Base-by-base conservation (phyloP, 2,888 invertebrate species). In the Tachystola acroxantha region DNA sequence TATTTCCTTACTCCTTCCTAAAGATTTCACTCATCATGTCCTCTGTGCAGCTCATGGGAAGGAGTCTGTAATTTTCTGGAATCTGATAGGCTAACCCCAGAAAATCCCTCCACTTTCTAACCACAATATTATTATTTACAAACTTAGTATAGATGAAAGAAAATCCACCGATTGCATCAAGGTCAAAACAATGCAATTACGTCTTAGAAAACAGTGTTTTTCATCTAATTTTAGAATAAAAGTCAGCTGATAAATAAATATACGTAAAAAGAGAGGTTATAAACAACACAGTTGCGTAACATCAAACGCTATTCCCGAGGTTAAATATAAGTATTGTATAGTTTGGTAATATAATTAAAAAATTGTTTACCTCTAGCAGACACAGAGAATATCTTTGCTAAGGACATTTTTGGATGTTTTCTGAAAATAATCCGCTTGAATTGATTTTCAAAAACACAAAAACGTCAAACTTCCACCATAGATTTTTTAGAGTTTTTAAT, bases 321-420 rank as follows among this genome's bases (percentile, higher is more conserved):
- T 7, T 30, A 27, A 37, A 16, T 9, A 24, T 13, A 25, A 16
- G 10, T 3, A 32, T 11, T 6, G 12, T 7, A 24, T 14, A 29
- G 7, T n/a, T 7, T 7, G 24, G 13, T n/a, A 26, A 2, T 43
- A 1, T n/a, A 24, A 7, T 6, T n/a, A 16, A 3, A 33, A 39
- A 25, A 20, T 30, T 24, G 14, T 39, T 63, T 79, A 87, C 87
- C 86, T 75, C 80, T 59, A 48, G 13, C 70, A 22, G 84, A 69
- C 33, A 88, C 47, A 20, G 89, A 88, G 77, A 88, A 89, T 71
- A 89, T 60, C 75, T 89, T 89, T 27, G 78, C 73, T 46, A 88
- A 56, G 39, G 88, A 82, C 88, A 88, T 88, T 65, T 53, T 69
- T 38, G 7, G 12, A 25, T n/a, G 7, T 22, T 29, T 34, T 22